phyloP scores from a whole-genome alignment of 2,113 vertebrate species.

The Psophia crepitans region DNA sequence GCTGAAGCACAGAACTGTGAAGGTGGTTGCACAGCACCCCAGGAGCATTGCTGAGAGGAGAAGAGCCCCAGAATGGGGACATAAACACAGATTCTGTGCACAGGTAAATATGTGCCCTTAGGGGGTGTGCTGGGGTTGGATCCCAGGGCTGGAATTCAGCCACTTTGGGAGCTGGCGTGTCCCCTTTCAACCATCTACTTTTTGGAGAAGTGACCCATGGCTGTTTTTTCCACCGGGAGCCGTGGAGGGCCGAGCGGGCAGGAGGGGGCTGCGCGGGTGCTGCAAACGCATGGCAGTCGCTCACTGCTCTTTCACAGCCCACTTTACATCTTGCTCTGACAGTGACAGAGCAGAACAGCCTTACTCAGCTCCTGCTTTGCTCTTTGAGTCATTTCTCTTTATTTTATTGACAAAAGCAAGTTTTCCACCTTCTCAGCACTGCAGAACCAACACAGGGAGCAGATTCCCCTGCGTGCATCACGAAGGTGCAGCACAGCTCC shows the following conservation, averaged over 20 bases:
- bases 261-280: not conserved
- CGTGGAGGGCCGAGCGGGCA: not conserved
- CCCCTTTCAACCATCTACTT: accelerated
- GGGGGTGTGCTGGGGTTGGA: accelerated
- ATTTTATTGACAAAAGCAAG: conserved; percentile 3
- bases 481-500: not conserved
- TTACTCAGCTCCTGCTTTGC: not conserved
- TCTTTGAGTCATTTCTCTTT: not conserved
- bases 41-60: not conserved
- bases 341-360: not conserved
- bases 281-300: accelerated
- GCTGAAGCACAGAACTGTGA: not conserved
- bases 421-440: not conserved
- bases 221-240: accelerated
- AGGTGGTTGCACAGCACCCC: accelerated
- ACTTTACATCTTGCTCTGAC: not conserved
- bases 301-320: not conserved
- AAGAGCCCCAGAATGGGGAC: not conserved
- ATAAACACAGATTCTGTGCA: accelerated
- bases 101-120: accelerated
- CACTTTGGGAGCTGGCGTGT: accelerated
- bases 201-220: accelerated
- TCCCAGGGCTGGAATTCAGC: not conserved
- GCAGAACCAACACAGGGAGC: not conserved
- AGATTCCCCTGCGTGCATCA: not conserved